Base-by-base conservation (phyloP, 2,797 vertebrate genomes). In the Miichthys miiuy region DNA sequence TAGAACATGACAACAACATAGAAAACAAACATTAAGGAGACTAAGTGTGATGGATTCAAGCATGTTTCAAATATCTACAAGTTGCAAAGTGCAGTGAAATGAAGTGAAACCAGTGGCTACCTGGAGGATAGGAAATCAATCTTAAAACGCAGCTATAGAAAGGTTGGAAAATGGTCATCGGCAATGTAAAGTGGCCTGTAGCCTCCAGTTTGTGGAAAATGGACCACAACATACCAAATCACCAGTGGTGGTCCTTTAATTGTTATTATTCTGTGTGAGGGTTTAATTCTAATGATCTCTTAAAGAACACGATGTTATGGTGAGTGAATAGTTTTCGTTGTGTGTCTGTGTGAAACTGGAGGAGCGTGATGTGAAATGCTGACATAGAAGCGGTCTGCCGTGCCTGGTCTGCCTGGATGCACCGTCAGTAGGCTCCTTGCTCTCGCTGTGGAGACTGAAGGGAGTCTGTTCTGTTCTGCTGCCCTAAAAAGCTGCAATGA, bases 401-500 rank as follows among this genome's bases (percentile, higher is more conserved):
- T 87, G 92, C 74, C 83, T 91, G 88, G 83, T 72, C 90, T 87
- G 92, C 74, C 84, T 91, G 88, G 83, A 75, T 92, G 92, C 90
- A 88, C 88, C 82, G 93, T 92, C 89, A 92, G 89, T 88, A 72
- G 81, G 84, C 83, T 91, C 56, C 84, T 9, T 38, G 82, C 87
- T 90, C 82, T 68, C 44, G 87, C 85, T 85, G 88, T 87, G 91
- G 89, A 91, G 90, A 88, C 91, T 91, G 92, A 84, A 91, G 89
- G 89, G 88, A 93, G 92, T 94, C 91, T 94, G 91, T 93, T 93
- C 92, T 93, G 93, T 95, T 93, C 94, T 95, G 94, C 93, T 94
- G 94, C 94, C 93, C 95, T 95, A 95, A 96, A 94, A 95, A 96
- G 94, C 95, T 96, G 95, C 95, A 96, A 95, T 95, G 93, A 96